Base-by-base conservation (phyloP, 2,888 invertebrate genomes). In the Hypsopygia costalis region DNA sequence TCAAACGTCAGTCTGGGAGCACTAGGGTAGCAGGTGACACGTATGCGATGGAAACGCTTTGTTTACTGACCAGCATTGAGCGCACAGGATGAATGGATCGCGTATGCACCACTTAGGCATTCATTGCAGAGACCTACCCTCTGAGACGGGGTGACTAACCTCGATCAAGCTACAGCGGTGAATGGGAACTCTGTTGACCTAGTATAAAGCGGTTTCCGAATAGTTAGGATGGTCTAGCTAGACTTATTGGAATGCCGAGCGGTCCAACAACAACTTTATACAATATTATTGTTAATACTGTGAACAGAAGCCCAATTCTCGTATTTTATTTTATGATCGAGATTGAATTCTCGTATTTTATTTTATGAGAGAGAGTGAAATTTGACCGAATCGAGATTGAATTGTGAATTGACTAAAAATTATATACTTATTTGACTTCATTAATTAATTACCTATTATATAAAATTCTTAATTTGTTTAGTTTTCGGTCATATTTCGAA, bases 11-110 rank as follows among this genome's bases (percentile, higher is more conserved):
- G 35, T 39, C 34, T 37, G 36, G 25, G 44, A 46, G 56, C 75
- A 81, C 63, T 81, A 49, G 83, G 83, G 69, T 75, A 83, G 70
- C 72, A 67, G 81, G 81, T 83, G 77, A 81, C 76, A 75, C 71
- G 69, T 67, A 66, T 66, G 62, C 52, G 46, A 57, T 74, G 73
- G 72, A 79, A 67, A 69, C 66, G 57, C 46, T 51, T 61, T 79
- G 76, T 85, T 82, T 78, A 67, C 74, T 68, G 70, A 65, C 75
- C 76, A 68, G 66, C 69, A 75, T 72, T 73, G 68, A 73, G 70
- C 66, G 58, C 57, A 54, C 55, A 55, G 58, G 55, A 65, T 76
- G 79, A 75, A 80, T 75, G 66, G 66, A 57, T 59, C 66, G 58
- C 68, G 67, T 58, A 62, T 68, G 72, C 67, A 68, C 64, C 74